Evolutionary conservation across 2,888 invertebrate species (phyloP).

Genomic region (Lycocerus yunnanus): DNA sequence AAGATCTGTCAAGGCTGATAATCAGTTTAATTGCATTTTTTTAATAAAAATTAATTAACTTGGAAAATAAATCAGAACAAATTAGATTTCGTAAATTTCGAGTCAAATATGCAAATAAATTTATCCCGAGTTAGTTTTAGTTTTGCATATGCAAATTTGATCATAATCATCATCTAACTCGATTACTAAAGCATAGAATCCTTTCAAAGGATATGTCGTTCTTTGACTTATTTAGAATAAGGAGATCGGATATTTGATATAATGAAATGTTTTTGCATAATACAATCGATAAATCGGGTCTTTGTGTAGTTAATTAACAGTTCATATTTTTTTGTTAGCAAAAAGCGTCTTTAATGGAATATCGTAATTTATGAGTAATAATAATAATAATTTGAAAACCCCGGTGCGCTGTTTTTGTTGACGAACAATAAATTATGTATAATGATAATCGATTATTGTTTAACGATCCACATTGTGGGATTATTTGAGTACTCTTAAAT

Average conservation of each 20-base stretch:
- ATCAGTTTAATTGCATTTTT: background rate
- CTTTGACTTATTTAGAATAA: background rate
- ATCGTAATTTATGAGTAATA: background rate
- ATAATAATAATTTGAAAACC: background rate
- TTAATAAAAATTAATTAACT: background rate
- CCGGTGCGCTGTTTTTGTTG: background rate
- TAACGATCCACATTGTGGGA: no score
- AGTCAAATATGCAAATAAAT: background rate
- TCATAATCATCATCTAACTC: background rate
- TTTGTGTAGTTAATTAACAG: background rate
- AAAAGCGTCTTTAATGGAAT: background rate
- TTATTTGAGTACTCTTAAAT: background rate
- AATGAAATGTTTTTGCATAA: background rate
- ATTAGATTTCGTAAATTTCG: background rate
- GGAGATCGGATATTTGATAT: background rate
- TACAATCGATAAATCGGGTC: background rate
- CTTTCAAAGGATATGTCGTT: background rate
- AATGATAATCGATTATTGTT: background rate
- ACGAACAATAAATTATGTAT: background rate
- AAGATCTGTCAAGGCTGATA: constrained; percentile 5
- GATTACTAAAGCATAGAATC: background rate
- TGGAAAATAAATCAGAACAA: background rate
- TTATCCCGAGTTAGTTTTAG: background rate
- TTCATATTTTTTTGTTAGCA: background rate
- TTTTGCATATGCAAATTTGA: background rate